A percentile compares a stretch with the other conserved stretches of the same genome.
These are phyloP conservation scores for Embiotoca jacksoni DNA, from an alignment of 2,113 vertebrate genomes.

Conservation along the genomic window DNA sequence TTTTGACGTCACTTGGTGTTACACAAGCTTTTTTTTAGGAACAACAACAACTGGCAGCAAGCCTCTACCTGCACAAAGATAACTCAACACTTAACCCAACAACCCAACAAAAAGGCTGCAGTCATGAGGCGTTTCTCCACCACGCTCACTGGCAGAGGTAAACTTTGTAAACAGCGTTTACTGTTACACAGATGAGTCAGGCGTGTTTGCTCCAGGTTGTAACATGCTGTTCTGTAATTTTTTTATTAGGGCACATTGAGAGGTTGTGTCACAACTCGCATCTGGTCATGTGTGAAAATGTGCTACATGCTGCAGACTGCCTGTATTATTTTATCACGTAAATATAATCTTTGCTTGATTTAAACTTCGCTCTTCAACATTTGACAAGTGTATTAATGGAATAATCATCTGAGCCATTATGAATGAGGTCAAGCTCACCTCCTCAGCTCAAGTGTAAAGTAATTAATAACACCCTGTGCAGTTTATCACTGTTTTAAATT, in stretches of 20 bases:
- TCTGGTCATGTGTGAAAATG: slow-evolving; percentile 1
- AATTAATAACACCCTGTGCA: slow-evolving; percentile 47
- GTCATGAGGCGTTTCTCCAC: slow-evolving; percentile 41
- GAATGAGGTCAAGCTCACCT: slow-evolving; percentile 48
- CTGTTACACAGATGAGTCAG: slow-evolving; percentile 72
- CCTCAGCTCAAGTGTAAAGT: slow-evolving; percentile 49
- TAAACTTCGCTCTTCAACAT: slow-evolving; percentile 1
- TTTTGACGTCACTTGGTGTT: slow-evolving; percentile 50
- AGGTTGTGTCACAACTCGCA: slow-evolving; percentile 43
- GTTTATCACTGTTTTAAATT: slow-evolving; percentile 56
- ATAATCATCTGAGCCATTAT: slow-evolving; percentile 46
- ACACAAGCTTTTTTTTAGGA: slow-evolving; percentile 51
- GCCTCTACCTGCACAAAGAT: slow-evolving; percentile 63
- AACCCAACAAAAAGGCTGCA: slow-evolving; percentile 29
- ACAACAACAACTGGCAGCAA: slow-evolving; percentile 47
- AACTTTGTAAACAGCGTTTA: slow-evolving; percentile 71
- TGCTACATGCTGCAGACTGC: not conserved
- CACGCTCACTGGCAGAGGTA: not conserved
- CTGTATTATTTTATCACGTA: not conserved
- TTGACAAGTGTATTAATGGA: slow-evolving; percentile 52
- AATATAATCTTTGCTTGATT: slow-evolving; percentile 28
- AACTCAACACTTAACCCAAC: slow-evolving; percentile 37
- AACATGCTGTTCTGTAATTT: slow-evolving; percentile 61
- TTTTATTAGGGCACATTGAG: slow-evolving; percentile 54
- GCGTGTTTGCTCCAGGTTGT: slow-evolving; percentile 52